phyloP scores from a whole-genome alignment of 1,140 invertebrate species.

The Ditylenchus dipsaci region DNA sequence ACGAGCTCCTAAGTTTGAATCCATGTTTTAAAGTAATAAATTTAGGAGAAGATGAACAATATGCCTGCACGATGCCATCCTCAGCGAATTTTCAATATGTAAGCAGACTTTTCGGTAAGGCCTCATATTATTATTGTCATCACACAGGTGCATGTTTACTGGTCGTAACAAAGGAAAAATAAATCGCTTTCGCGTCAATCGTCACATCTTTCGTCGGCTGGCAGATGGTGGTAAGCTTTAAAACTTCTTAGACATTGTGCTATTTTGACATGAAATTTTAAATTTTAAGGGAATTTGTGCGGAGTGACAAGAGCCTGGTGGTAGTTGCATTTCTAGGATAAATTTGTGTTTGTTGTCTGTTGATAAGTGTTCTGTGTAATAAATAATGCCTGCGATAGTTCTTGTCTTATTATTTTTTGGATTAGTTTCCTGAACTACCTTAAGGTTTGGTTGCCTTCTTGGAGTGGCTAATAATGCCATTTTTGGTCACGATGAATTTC shows the following conservation, averaged over 20 bases:
- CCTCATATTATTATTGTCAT: slow-evolving; percentile 24
- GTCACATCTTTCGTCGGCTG: slow-evolving; percentile 51
- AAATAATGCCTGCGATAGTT: too few species aligned
- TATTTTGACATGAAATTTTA: too few species aligned
- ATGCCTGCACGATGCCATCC: slow-evolving; percentile 32
- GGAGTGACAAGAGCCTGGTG: slow-evolving; percentile 41
- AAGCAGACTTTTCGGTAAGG: background rate
- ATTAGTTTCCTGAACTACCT: too few species aligned
- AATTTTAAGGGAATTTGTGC: too few species aligned
- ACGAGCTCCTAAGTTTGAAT: background rate
- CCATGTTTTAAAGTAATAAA: too few species aligned
- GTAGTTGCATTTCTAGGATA: slow-evolving; percentile 24
- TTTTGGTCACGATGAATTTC: too few species aligned
- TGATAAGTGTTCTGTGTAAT: too few species aligned
- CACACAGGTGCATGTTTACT: slow-evolving; percentile 56
- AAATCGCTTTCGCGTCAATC: slow-evolving; percentile 51
- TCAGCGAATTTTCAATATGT: slow-evolving; percentile 9
- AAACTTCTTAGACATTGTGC: too few species aligned
- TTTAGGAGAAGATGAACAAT: background rate
- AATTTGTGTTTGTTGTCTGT: too few species aligned
- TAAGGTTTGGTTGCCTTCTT: too few species aligned
- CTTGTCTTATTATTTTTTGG: too few species aligned
- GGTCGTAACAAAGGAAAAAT: slow-evolving; percentile 54
- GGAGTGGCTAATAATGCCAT: too few species aligned
- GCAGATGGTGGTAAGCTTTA: slow-evolving; percentile 41